Conservation (phyloP, 2,113 vertebrate species). For the Columba livia region DNA sequence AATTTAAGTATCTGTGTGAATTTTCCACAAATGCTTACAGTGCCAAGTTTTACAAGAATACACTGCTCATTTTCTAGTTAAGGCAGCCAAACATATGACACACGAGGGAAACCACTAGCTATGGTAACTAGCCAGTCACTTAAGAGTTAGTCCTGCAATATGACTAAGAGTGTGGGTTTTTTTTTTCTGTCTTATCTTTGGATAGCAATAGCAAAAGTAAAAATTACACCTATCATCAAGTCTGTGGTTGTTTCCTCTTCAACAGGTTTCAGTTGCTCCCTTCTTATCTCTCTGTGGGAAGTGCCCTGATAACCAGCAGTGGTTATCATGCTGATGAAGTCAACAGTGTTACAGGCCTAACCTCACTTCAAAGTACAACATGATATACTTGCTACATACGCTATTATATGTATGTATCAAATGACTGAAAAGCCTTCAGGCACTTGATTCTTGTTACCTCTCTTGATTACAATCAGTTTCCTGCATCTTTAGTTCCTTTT, state of each 20-base stretch:
- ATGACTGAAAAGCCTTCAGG: neutral
- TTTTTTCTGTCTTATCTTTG: neutral
- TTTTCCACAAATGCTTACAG: conserved; percentile 44
- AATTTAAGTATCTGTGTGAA: conserved; percentile 26
- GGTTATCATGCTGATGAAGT: neutral
- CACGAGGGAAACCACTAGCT: neutral
- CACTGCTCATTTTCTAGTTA: conserved; percentile 31
- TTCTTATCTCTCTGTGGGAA: neutral
- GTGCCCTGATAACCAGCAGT: neutral
- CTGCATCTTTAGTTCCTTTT: neutral
- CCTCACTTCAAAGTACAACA: neutral
- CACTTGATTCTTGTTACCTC: neutral
- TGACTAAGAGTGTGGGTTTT: neutral
- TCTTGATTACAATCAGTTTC: neutral
- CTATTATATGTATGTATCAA: neutral
- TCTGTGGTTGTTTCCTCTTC: neutral
- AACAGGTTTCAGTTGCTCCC: neutral
- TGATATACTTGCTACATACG: neutral
- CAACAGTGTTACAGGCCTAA: neutral
- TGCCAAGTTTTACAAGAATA: conserved; percentile 18
- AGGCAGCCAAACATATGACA: neutral
- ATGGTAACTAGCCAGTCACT: neutral
- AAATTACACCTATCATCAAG: neutral
- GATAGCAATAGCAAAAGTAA: neutral
- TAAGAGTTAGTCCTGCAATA: neutral